phyloP scores from a whole-genome alignment of 2,888 invertebrate genomes.

The Sympetrum striolatum region DNA sequence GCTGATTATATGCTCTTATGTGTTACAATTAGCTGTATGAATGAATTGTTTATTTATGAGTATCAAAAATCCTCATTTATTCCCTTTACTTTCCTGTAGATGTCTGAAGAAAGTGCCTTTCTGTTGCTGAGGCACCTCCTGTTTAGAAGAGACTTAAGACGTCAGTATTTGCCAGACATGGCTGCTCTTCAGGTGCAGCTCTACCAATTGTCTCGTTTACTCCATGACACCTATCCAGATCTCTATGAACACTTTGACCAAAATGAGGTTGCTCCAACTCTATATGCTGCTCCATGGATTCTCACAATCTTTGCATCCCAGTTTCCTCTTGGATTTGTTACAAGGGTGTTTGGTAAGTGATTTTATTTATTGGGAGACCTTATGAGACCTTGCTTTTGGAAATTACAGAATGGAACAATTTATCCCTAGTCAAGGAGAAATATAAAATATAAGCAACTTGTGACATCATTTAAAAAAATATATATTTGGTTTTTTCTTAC shows the following conservation, averaged over 20 bases:
- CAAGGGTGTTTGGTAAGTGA: constrained; percentile 84
- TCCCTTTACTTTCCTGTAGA: constrained; percentile 63
- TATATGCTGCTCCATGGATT: constrained; percentile 98
- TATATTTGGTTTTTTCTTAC: too few relatives aligned
- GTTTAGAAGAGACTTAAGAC: constrained; percentile 86
- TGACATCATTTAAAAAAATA: too few relatives aligned
- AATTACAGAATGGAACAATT: too few relatives aligned
- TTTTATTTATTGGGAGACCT: neutral
- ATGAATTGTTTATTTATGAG: neutral
- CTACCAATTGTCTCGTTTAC: constrained; percentile 89
- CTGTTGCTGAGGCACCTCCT: constrained; percentile 86
- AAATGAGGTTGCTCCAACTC: constrained; percentile 90
- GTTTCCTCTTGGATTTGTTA: constrained; percentile 94
- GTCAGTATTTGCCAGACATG: constrained; percentile 95
- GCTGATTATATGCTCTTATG: too few relatives aligned
- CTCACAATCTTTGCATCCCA: constrained; percentile 95
- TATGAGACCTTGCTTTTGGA: neutral
- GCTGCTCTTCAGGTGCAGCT: constrained; percentile 86
- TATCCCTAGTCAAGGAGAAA: too few relatives aligned
- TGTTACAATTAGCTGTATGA: too few relatives aligned
- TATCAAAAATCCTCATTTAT: constrained; percentile 49
- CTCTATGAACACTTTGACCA: constrained; percentile 85
- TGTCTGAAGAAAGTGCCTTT: constrained; percentile 92
- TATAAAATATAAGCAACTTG: too few relatives aligned
- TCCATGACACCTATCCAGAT: constrained; percentile 86